These are phyloP conservation scores for Nasonia vitripennis DNA, from an alignment of 1,140 invertebrate species.

Conservation along the genomic window DNA sequence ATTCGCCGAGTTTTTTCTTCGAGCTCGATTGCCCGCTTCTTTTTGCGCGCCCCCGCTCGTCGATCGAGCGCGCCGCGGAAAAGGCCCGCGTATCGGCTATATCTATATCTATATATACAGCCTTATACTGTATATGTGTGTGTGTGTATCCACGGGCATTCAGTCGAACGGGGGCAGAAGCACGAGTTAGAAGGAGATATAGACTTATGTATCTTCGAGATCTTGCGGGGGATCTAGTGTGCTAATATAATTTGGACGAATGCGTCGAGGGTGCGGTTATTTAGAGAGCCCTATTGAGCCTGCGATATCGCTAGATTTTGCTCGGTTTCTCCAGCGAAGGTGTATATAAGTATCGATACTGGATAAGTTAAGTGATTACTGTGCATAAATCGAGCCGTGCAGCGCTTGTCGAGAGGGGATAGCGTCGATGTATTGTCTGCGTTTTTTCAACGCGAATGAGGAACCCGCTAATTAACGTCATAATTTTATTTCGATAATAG, in stretches of 20 bases:
- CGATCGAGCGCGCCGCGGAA: not conserved
- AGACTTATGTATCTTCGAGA: not conserved
- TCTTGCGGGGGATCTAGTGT: too few species aligned
- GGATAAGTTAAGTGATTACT: constrained; percentile 15
- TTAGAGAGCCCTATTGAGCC: not conserved
- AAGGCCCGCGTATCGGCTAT: not conserved
- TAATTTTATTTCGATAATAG: too few species aligned
- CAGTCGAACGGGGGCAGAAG: not conserved
- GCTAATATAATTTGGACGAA: too few species aligned
- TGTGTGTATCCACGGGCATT: too few species aligned
- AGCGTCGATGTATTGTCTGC: too few species aligned
- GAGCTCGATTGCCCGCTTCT: constrained; percentile 12
- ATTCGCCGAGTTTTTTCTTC: constrained; percentile 57
- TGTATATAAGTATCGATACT: not conserved
- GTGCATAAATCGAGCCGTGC: not conserved
- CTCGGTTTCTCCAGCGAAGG: too few species aligned
- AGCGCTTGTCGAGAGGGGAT: too few species aligned
- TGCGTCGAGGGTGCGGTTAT: not conserved
- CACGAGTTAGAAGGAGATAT: not conserved
- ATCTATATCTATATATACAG: not conserved
- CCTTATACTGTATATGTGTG: not conserved
- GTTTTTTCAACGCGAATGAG: too few species aligned
- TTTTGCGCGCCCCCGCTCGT: not conserved
- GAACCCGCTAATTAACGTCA: too few species aligned
- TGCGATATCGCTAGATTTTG: too few species aligned